Evolutionary conservation across 1,140 invertebrate genomes (phyloP), one percentile per base, ranked within the genome.

Genomic region (Meloidogyne hapla): DNA sequence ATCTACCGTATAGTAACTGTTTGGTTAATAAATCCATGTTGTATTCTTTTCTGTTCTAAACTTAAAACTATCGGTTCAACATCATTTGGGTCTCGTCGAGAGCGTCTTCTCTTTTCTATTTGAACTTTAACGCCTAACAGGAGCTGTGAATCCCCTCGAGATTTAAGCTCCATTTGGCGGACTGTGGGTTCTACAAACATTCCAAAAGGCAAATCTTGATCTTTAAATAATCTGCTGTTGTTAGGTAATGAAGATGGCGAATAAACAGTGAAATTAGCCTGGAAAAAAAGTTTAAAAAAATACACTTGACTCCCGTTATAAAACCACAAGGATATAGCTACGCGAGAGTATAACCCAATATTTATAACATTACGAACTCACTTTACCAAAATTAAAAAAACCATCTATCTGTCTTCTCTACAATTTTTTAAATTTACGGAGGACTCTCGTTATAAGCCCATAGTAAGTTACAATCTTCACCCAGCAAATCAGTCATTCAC

Each of bases 101-200:
- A 80, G 2, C 80, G 78, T 23, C 25, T 63, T 18, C 80, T 42
- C 23, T 69, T 65, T 45, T 80, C 80, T n/a, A 80, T 80, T 15
- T 84, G 28, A 6, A 83, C 80, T 21, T 82, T 33, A 10, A 81
- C 81, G 18, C 80, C 80, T n/a, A 81, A 21, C 8, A 81, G 12
- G 1, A 81, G n/a, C 6, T 78, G 76, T 9, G 33, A 18, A 67
- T 79, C 78, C 9, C 78, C 78, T 45, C 26, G 25, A n/a, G 69
- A 38, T 21, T 21, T 23, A 18, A 79, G 9, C 10, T 79, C 21
- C 23, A 79, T 28, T 56, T 56, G 48, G 6, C 48, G 48, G 8
- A 56, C n/a, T n/a, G 18, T 56, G 4, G 18, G 48, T 56, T n/a
- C 12, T 4, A 56, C n/a, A 56, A 56, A 56, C 6, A 56, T 21